phyloP scores from a whole-genome alignment of 2,113 vertebrate genomes.

The Tenrec ecaudatus region DNA sequence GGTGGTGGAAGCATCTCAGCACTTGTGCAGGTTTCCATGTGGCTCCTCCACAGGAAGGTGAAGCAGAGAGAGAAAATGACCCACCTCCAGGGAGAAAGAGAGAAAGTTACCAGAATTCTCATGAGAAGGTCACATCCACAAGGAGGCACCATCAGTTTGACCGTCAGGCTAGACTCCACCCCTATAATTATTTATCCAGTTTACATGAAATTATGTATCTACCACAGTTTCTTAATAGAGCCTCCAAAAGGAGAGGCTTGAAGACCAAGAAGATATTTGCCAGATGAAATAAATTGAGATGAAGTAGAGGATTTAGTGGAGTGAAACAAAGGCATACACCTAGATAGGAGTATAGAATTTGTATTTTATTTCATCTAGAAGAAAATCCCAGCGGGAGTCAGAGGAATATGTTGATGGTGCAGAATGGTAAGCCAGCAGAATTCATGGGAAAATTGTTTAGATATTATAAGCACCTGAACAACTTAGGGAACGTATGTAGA shows the following conservation, averaged over 20 bases:
- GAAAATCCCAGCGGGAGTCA: not conserved
- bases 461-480: not conserved
- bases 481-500: not conserved
- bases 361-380: not conserved
- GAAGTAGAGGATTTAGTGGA: slow-evolving; percentile 17
- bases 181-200: too few species aligned
- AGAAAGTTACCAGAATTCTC: too few species aligned
- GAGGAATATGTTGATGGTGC: not conserved
- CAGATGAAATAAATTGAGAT: slow-evolving; percentile 36
- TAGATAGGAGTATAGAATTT: slow-evolving; percentile 11
- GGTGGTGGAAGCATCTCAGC: too few species aligned
- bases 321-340: not conserved
- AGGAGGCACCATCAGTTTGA: too few species aligned
- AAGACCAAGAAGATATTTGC: slow-evolving; percentile 30
- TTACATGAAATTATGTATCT: too few species aligned
- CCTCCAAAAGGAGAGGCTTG: not conserved
- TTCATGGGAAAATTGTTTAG: slow-evolving; percentile 40
- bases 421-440: not conserved
- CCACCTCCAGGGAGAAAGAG: too few species aligned
- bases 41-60: too few species aligned
- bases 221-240: not conserved
- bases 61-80: too few species aligned
- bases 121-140: too few species aligned
- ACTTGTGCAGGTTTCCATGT: too few species aligned
- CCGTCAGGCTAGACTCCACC: too few species aligned